Evolutionary conservation across 2,113 vertebrate genomes (phyloP), one percentile per base, ranked within the genome.

Genomic region (Cervus canadensis): DNA sequence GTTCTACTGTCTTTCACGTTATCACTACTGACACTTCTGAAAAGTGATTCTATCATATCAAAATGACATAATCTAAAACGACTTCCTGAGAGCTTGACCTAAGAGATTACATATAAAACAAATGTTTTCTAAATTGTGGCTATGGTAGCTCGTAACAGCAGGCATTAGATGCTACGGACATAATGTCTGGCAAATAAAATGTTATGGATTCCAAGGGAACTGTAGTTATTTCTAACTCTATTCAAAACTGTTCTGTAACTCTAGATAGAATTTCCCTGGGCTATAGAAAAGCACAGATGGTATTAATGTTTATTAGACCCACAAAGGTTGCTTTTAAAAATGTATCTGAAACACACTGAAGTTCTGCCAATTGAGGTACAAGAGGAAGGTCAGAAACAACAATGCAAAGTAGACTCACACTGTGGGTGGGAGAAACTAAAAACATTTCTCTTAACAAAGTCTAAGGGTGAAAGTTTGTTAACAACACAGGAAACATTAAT

Each of bases 161-260:
- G 87, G 57, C 50, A 74, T 88, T 93, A 89, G 76, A 59, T 81
- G 26, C 94, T 56, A 88, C 14, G 64, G 60, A 94, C 59, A 50
- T 92, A 74, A 82, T 95, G 92, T 60, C 87, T 60, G 88, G 92
- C 81, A 96, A 97, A 97, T 94, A 97, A 96, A 97, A 95, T 56
- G 48, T 94, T 87, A 96, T 88, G 13, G 76, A 97, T 88, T 76
- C 90, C 94, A 89, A 84, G 88, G 95, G 97, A 94, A 97, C 79
- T 45, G 74, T 67, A 95, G 88, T 88, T 76, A 81, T 95, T 97
- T 91, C 97, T 64, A 74, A 87, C 64, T 91, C 95, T 87, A 88
- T 92, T 88, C 92, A 76, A 76, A 96, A 90, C 76, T 48, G 79
- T 54, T 82, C 94, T 97, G 71, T 74, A 90, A 96, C 57, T 93